Evolutionary conservation across 2,888 invertebrate species (phyloP).

Genomic region (Melitaea athalia): DNA sequence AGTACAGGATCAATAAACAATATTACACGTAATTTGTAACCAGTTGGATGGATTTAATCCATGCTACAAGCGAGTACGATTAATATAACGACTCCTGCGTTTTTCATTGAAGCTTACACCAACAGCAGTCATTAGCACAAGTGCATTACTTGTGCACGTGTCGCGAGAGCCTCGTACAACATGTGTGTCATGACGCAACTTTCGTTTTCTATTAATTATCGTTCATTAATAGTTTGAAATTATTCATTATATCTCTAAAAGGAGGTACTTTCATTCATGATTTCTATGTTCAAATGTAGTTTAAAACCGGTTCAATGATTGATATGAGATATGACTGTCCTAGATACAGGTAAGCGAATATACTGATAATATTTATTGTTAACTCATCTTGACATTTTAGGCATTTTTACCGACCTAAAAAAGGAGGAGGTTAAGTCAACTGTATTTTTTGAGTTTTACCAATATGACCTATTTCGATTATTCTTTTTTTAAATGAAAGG

Average conservation of each 20-base stretch:
- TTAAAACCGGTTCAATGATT: constrained; percentile 25
- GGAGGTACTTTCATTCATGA: constrained; percentile 11
- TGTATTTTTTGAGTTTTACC: too few relatives aligned
- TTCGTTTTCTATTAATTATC: constrained; percentile 13
- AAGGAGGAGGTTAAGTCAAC: too few relatives aligned
- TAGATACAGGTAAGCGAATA: constrained; percentile 30
- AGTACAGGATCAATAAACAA: neutral
- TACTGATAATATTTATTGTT: constrained; percentile 18
- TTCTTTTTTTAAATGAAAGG: too few relatives aligned
- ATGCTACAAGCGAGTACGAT: neutral
- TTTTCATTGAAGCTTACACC: constrained; percentile 51
- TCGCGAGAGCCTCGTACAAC: constrained; percentile 19
- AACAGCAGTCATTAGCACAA: constrained; percentile 59
- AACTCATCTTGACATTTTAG: neutral
- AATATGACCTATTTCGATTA: too few relatives aligned
- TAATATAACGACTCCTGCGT: constrained; percentile 3
- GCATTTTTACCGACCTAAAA: constrained; percentile 9
- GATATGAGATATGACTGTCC: constrained; percentile 30
- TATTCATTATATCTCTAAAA: neutral
- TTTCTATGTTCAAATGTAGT: constrained; percentile 18
- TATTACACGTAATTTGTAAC: neutral
- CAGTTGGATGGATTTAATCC: too few relatives aligned
- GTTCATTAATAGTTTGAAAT: constrained; percentile 7
- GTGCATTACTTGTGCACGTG: constrained; percentile 58
- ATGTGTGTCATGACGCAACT: constrained; percentile 6